Evolutionary conservation across 1,140 invertebrate genomes (phyloP), one percentile per base, ranked within the genome.

Genomic region (Micrasema longulum): DNA sequence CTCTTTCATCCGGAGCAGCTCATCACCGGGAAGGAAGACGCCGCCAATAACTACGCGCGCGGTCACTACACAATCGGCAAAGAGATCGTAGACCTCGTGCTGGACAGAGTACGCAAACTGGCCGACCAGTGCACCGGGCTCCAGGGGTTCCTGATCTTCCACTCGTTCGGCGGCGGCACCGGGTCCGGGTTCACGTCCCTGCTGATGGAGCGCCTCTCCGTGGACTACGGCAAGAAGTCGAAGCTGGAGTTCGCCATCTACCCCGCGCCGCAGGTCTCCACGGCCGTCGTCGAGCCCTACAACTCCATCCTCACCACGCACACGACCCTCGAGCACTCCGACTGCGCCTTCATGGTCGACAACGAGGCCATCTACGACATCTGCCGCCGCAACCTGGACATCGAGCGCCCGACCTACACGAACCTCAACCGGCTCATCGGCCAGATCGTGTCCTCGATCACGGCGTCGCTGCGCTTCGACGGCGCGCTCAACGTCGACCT

Each of bases 31-130:
- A 94, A 94, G 81, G 94, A 96, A 84, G 94, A 96, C 81, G 94
- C 94, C 31, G 94, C 94, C 65, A 95, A 95, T 83, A 95, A 95
- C 85, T 95, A 95, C 77, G 93, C 93, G 36, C 87, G 95, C 77
- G 94, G 95, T 60, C 94, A 96, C 84, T 96, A 96, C 87, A 96
- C 95, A 66, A 94, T 96, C 79, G 94, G 94, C 74, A 96, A 94
- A 84, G 94, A 94, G 84, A 91, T 92, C 79, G 91, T 95, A 7
- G 93, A 94, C 76, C 78, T 92, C n/a, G 93, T 95, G 2, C 79
- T 95, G 71, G 93, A 95, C 79, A 84, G 90, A 57, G 90, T 94
- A 66, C 86, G 92, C 43, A 93, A 94, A 81, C 83, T 94, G 65
- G 91, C 93, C 11, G 95, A 96, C 79, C 92, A 95, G 82, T 96